Evolutionary conservation across 2,113 vertebrate genomes (phyloP), one percentile per base, ranked within the genome.

Genomic region (Gila orcuttii): DNA sequence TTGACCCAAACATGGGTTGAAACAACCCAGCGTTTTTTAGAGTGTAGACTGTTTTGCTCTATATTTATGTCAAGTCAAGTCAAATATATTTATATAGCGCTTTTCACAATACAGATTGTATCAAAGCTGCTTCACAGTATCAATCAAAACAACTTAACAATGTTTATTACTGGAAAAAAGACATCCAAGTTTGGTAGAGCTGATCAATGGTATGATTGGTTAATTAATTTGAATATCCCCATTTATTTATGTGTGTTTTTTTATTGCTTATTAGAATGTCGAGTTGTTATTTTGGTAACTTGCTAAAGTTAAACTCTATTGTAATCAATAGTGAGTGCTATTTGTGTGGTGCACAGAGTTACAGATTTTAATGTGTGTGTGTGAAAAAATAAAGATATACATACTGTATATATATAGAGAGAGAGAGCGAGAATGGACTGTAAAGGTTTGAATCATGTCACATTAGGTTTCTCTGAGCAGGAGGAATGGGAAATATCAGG

Each of bases 401-500:
- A 15, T 33, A 31, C 5, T 17, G 15, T 52, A 2, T 31, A 25
- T 25, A 68, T 31, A 55, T 8, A 52, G 2, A 55, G 59, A 52
- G 2, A 55, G 59, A 36, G 59, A 15, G 31, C 57, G 39, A 66
- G 13, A 33, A 55, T 23, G 0, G 9, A 75, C n/a, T 7, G 57
- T 31, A 62, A 11, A 62, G 36, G 25, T 19, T 47, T 82, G 28
- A 68, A 68, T 66, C 15, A 64, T 19, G 59, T 66, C 79, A 62
- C 57, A 47, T 42, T 12, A 64, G 59, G 62, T 19, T 81, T 45
- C 36, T 64, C 23, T 28, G 59, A 33, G 60, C 19, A 3, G 17
- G 62, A 21, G 64, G 13, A 82, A 82, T 82, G 42, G 39, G 79
- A 68, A 66, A 52, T 82, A 82, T 68, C 60, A 82, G 79, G 42